phyloP scores from a whole-genome alignment of 2,113 vertebrate species.

The Capreolus pygargus region DNA sequence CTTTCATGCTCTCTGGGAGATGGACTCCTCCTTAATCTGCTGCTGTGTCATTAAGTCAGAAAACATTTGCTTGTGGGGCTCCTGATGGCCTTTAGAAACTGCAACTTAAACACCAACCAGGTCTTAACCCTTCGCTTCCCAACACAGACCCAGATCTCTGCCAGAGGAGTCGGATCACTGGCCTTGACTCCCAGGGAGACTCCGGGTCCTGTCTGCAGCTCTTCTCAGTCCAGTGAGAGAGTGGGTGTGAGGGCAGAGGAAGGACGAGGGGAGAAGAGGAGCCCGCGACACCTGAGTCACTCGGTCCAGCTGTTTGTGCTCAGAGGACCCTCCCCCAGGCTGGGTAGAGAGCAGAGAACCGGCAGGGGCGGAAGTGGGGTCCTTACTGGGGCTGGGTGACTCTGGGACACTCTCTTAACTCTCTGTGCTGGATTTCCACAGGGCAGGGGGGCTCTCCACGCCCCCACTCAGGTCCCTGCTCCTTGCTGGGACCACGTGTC shows the following conservation, averaged over 20 bases:
- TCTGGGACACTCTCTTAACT: neutral
- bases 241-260: neutral
- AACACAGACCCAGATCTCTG: neutral
- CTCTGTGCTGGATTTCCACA: neutral
- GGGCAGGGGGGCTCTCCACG: neutral
- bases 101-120: neutral
- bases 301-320: neutral
- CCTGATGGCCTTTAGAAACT: slow-evolving; percentile 32
- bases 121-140: slow-evolving; percentile 2
- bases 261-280: neutral
- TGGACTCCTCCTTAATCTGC: slow-evolving; percentile 55
- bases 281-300: neutral
- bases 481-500: neutral
- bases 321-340: neutral
- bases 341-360: neutral
- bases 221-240: neutral
- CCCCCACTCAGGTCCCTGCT: neutral
- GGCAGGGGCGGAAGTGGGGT: neutral
- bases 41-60: slow-evolving; percentile 60
- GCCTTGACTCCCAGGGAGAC: neutral
- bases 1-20: slow-evolving; percentile 39
- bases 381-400: accelerated
- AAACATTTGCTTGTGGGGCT: slow-evolving; percentile 70
- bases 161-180: neutral
- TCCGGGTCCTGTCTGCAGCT: neutral